phyloP scores from a whole-genome alignment of 1,140 invertebrate species.

The Atta cephalotes region DNA sequence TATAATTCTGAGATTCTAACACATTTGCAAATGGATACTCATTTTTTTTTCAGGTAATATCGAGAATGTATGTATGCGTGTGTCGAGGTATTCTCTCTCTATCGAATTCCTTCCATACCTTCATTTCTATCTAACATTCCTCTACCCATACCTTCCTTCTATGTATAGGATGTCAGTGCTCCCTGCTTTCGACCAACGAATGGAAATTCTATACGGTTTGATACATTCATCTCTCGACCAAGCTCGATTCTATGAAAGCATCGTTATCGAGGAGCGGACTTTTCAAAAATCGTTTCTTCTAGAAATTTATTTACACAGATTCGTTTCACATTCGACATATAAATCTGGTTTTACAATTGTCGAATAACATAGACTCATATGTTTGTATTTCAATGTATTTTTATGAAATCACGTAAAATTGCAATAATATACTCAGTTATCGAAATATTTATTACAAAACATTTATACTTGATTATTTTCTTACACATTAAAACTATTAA shows the following conservation, averaged over 20 bases:
- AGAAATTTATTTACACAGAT: slow-evolving; percentile 57
- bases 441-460: neutral
- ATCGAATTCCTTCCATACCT: slow-evolving; percentile 30
- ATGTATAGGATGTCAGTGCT: slow-evolving; percentile 14
- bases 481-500: neutral
- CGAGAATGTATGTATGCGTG: neutral
- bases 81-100: slow-evolving; percentile 28
- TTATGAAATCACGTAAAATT: slow-evolving; percentile 2
- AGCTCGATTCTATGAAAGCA: slow-evolving; percentile 54
- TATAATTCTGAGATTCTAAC: neutral
- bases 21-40: neutral
- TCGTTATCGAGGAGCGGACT: slow-evolving; percentile 7
- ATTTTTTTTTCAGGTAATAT: neutral
- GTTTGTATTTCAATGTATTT: neutral
- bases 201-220: slow-evolving; percentile 50
- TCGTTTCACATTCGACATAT: slow-evolving; percentile 38
- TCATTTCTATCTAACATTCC: slow-evolving; percentile 54
- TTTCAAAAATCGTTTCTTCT: slow-evolving; percentile 57
- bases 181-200: slow-evolving; percentile 34
- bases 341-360: slow-evolving; percentile 44
- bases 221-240: slow-evolving; percentile 58
- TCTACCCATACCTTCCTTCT: neutral
- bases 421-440: slow-evolving; percentile 1
- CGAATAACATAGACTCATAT: neutral
- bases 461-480: neutral